Evolutionary conservation across 1,140 invertebrate genomes (phyloP).

Genomic region (Pseudoatta argentina): DNA sequence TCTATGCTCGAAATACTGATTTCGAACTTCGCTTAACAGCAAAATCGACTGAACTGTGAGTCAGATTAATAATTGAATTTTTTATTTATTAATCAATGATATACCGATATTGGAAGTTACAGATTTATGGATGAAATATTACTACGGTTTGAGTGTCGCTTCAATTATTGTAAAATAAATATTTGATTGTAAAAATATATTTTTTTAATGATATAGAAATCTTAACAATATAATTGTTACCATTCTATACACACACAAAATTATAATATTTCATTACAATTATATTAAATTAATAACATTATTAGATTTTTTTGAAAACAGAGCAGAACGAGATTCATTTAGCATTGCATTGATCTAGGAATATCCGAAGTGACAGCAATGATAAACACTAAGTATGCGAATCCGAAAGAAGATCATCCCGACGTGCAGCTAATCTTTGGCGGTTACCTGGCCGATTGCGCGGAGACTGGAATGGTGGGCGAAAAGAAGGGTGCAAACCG

Average conservation of each 20-base stretch:
- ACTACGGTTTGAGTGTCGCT: too few relatives aligned
- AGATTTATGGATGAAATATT: neutral
- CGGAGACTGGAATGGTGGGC: conserved; percentile 94
- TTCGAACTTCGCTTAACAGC: neutral
- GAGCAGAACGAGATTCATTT: neutral
- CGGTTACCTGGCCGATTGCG: conserved; percentile 93
- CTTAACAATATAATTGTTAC: neutral
- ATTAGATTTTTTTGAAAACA: neutral
- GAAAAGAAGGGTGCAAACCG: conserved; percentile 87
- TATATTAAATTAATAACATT: conserved; percentile 5
- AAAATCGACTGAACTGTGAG: neutral
- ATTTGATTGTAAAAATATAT: neutral
- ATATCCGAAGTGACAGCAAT: conserved; percentile 94
- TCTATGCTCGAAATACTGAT: neutral
- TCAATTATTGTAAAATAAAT: neutral
- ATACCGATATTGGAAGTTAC: neutral
- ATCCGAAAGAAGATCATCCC: conserved; percentile 91
- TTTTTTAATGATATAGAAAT: neutral
- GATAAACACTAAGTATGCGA: conserved; percentile 92
- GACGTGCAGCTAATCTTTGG: conserved; percentile 95
- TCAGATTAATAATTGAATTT: neutral
- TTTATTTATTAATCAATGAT: neutral
- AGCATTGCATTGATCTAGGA: conserved; percentile 81
- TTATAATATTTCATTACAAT: conserved; percentile 1
- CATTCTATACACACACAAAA: neutral